Evolutionary conservation across 1,140 invertebrate genomes (phyloP).

Genomic region (Oncopodura yosiiana): DNA sequence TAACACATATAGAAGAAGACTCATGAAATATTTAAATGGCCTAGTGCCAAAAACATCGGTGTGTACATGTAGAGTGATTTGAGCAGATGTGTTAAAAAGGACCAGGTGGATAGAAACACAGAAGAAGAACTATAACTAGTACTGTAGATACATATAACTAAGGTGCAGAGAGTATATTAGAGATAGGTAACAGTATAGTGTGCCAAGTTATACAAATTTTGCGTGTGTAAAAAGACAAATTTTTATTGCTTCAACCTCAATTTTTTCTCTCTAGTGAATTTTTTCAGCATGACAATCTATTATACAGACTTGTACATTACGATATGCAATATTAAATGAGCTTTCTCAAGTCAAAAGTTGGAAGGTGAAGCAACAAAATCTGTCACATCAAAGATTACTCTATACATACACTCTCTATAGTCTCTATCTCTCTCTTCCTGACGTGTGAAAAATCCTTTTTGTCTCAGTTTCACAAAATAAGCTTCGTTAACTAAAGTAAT

Average conservation of each 20-base stretch:
- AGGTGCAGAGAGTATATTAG: too few relatives aligned
- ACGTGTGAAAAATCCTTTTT: neutral
- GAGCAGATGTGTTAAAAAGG: slow-evolving; percentile 17
- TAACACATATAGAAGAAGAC: slow-evolving; percentile 2
- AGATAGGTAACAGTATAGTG: slow-evolving; percentile 15
- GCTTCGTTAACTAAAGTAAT: neutral
- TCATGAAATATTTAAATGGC: slow-evolving; percentile 10
- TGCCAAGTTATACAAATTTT: slow-evolving; percentile 24
- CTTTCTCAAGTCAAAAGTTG: neutral
- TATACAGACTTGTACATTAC: neutral
- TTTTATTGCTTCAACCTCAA: slow-evolving; percentile 22
- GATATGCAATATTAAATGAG: neutral
- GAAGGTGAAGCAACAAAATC: slow-evolving; percentile 2
- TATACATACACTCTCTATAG: slow-evolving; percentile 9
- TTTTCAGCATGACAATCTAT: slow-evolving; percentile 1
- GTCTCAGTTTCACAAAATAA: neutral
- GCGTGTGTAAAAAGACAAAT: slow-evolving; percentile 22
- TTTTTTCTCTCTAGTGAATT: slow-evolving; percentile 11
- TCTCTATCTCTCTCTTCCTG: neutral
- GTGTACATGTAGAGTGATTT: neutral
- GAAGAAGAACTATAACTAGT: too few relatives aligned
- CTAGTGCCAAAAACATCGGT: slow-evolving; percentile 13
- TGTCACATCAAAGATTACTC: slow-evolving; percentile 3
- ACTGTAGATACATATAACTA: too few relatives aligned
- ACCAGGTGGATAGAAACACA: slow-evolving; percentile 28